Conservation (phyloP, 1,140 invertebrate species). For the Penaeus indicus region DNA sequence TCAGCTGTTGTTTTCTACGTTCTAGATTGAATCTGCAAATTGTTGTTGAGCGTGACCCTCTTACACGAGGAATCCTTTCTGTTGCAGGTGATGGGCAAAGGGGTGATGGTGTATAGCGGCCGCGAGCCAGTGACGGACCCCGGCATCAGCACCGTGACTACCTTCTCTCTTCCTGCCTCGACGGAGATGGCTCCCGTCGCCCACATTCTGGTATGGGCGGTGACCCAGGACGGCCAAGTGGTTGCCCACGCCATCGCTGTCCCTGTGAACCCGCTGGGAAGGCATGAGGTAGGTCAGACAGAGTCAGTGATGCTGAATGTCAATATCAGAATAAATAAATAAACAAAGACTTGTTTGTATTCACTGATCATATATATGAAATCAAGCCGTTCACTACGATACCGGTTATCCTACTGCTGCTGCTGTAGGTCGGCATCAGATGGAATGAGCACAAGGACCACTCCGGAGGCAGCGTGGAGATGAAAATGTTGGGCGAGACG, state of each 20-base stretch:
- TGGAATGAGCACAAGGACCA: slow-evolving; percentile 72
- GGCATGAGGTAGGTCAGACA: slow-evolving; percentile 67
- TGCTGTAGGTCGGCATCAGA: slow-evolving; percentile 67
- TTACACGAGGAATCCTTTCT: neutral
- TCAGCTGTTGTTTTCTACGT: slow-evolving; percentile 56
- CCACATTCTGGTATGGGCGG: slow-evolving; percentile 74
- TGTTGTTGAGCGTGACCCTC: neutral
- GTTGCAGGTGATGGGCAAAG: slow-evolving; percentile 71
- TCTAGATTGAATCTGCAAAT: neutral
- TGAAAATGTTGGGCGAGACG: slow-evolving; percentile 68
- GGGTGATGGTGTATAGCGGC: slow-evolving; percentile 70
- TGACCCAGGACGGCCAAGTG: slow-evolving; percentile 72
- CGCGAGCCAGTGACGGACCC: slow-evolving; percentile 67
- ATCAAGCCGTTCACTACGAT: neutral
- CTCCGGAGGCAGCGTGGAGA: slow-evolving; percentile 70
- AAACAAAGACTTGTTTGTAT: too few relatives aligned
- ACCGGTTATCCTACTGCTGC: neutral
- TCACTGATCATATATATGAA: neutral
- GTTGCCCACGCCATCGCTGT: slow-evolving; percentile 75
- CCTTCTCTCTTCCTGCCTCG: slow-evolving; percentile 71
- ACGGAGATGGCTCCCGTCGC: slow-evolving; percentile 76
- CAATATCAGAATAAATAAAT: neutral
- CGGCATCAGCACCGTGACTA: slow-evolving; percentile 68
- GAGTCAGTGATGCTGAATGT: neutral
- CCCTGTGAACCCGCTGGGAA: slow-evolving; percentile 73